A percentile compares a stretch with the other conserved stretches of the same genome.
These are phyloP conservation scores for Aegypius monachus DNA, from an alignment of 2,113 vertebrate genomes.

Conservation along the genomic window DNA sequence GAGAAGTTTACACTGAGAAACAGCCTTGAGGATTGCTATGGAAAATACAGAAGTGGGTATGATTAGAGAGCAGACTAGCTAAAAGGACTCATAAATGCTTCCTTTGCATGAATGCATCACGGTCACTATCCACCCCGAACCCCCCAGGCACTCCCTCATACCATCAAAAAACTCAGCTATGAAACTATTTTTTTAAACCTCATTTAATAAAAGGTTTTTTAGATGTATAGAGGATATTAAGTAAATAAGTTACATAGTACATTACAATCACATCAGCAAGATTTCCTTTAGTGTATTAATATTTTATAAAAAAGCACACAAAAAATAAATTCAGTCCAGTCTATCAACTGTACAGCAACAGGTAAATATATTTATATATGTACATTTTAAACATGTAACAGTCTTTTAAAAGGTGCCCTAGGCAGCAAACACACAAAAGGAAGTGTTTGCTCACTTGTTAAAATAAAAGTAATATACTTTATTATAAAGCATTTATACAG, in stretches of 20 bases:
- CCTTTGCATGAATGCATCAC: neutral
- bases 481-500: constrained; percentile 81
- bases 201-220: constrained; percentile 81
- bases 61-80: neutral
- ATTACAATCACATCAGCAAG: constrained; percentile 83
- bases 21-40: neutral
- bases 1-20: neutral
- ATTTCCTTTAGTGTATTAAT: constrained; percentile 85
- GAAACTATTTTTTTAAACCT: constrained; percentile 69
- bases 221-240: constrained; percentile 78
- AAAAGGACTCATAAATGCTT: accelerated
- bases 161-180: neutral
- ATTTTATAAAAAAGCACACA: constrained; percentile 83
- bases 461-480: constrained; percentile 81
- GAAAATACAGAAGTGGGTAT: neutral
- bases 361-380: constrained; percentile 75
- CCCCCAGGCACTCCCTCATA: neutral
- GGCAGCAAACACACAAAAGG: constrained; percentile 78
- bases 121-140: neutral
- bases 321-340: constrained; percentile 81
- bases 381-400: constrained; percentile 79
- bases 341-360: constrained; percentile 83
- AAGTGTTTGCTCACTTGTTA: constrained; percentile 77
- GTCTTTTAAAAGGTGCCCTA: constrained; percentile 80
- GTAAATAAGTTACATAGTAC: constrained; percentile 85